Evolutionary conservation across 1,140 invertebrate genomes (phyloP), one percentile per base, ranked within the genome.

Genomic region (Platorchestia sp.): DNA sequence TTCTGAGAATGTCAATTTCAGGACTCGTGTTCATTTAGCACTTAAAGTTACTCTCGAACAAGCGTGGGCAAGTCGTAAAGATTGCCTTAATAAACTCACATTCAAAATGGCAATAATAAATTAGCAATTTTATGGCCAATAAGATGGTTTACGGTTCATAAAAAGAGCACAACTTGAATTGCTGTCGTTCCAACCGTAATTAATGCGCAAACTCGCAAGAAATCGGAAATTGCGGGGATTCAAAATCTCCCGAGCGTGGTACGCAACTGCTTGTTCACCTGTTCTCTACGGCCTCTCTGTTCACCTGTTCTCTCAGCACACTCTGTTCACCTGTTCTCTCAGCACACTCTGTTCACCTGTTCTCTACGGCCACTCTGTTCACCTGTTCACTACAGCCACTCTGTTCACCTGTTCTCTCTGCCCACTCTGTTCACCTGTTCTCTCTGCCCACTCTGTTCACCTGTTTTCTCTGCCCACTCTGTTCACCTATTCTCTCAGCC

Each of bases 101-200:
- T 93, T 93, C 91, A 93, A 93, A 75, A 93, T 93, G 91, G 91
- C 91, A 93, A 93, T 93, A 93, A 93, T 93, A 93, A 93, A 93
- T 93, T 93, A 45, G 91, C 91, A 45, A 93, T 93, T 93, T 93
- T 93, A 93, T 93, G 91, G 45, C 91, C 91, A 93, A 93, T 93
- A 93, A 93, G 91, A 93, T 93, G 45, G 36, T 93, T 93, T 93
- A 93, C 91, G 91, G 45, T 93, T 93, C 91, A 93, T 93, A 93
- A 93, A 93, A 44, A 93, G 91, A 47, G 44, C 91, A 45, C 41
- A 89, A 89, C 87, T 89, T 44, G 87, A 89, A 89, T 89, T 89
- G 87, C 87, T 89, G 43, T 89, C 87, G 87, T 89, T 89, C 87
- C 87, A 89, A 89, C 87, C 1, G 43, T 89, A 89, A 89, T 89